phyloP scores from a whole-genome alignment of 2,113 vertebrate species.

The Acrocephalus kingi region DNA sequence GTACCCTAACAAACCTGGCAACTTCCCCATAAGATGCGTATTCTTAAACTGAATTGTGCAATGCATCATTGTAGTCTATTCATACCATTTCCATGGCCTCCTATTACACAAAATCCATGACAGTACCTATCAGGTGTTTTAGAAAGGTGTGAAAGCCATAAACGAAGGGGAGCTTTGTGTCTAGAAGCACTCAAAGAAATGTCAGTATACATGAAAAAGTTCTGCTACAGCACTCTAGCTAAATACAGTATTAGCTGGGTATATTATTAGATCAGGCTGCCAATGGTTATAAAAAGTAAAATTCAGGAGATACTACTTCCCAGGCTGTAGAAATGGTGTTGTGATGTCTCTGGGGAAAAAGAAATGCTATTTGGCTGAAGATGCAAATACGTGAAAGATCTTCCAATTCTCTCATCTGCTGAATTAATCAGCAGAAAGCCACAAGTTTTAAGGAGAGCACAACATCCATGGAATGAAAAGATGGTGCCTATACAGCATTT shows the following conservation, averaged over 20 bases:
- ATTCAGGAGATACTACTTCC: background rate
- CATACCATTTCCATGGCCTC: background rate
- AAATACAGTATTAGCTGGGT: background rate
- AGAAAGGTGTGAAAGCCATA: background rate
- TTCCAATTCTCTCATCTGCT: background rate
- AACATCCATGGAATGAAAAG: background rate
- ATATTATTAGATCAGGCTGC: background rate
- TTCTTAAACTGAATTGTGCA: background rate
- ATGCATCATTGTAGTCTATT: background rate
- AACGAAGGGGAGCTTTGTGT: background rate
- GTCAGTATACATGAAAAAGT: background rate
- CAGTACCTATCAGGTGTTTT: background rate
- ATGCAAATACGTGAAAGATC: background rate
- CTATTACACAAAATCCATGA: background rate
- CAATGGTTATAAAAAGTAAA: background rate
- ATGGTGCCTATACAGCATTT: background rate
- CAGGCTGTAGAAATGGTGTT: background rate
- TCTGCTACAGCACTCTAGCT: background rate
- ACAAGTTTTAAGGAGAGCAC: background rate
- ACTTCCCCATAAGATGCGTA: rapidly evolving
- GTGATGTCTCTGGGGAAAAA: background rate
- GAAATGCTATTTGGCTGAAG: background rate
- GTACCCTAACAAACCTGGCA: background rate
- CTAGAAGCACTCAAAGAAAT: background rate
- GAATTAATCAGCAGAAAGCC: constrained; percentile 1